phyloP scores from a whole-genome alignment of 1,140 invertebrate genomes.

The Zaprionus kolodkinae region DNA sequence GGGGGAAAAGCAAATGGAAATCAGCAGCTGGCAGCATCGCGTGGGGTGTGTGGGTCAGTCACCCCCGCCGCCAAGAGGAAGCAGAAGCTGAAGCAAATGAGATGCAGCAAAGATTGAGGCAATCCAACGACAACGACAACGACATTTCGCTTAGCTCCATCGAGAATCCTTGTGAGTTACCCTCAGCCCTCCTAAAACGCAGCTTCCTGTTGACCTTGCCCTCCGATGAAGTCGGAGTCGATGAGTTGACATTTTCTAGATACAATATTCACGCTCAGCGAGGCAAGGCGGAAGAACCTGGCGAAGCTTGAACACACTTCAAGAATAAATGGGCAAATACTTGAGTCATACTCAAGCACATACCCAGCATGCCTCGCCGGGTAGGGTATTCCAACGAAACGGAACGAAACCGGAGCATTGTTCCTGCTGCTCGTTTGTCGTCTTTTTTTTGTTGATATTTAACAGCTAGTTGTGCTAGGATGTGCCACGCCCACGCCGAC shows the following conservation, averaged over 20 bases:
- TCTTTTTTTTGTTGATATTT: slow-evolving; percentile 19
- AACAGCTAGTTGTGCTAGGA: slow-evolving; percentile 9
- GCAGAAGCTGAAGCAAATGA: slow-evolving; percentile 2
- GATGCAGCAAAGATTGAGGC: slow-evolving; percentile 13
- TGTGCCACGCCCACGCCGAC: slow-evolving; percentile 17
- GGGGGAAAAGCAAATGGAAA: slow-evolving; percentile 19
- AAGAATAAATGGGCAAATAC: slow-evolving; percentile 1
- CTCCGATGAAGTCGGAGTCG: slow-evolving; percentile 7
- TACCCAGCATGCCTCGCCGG: not conserved
- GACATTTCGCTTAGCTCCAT: slow-evolving; percentile 15
- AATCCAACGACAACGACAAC: not conserved
- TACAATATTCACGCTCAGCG: slow-evolving; percentile 16
- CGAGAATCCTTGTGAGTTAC: slow-evolving; percentile 1
- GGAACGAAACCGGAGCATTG: not conserved
- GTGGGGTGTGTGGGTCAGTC: slow-evolving; percentile 34
- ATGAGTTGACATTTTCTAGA: slow-evolving; percentile 20
- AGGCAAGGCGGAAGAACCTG: not conserved
- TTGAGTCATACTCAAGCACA: not conserved
- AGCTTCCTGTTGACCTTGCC: slow-evolving; percentile 27
- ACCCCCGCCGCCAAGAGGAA: slow-evolving; percentile 9
- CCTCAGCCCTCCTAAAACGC: not conserved
- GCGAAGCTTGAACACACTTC: not conserved
- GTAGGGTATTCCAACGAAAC: not conserved
- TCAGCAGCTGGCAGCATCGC: slow-evolving; percentile 14
- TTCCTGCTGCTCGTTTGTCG: slow-evolving; percentile 6